Evolutionary conservation across 2,888 invertebrate genomes (phyloP).

Genomic region (Andrena dorsata): DNA sequence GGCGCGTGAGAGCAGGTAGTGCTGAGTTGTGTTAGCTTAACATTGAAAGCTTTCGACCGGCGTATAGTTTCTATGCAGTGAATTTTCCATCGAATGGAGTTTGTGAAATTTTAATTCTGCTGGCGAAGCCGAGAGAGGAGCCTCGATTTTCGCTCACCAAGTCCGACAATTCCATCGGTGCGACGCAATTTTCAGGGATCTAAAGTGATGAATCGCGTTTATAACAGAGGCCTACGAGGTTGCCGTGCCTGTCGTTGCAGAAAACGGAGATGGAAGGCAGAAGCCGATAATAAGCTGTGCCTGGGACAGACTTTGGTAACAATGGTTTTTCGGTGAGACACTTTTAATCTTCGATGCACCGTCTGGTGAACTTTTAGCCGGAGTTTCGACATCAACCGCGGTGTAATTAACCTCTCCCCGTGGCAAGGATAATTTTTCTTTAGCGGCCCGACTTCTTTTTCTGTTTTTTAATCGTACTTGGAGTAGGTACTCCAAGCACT

Average conservation of each 20-base stretch:
- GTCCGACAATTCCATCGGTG: slow-evolving; percentile 30
- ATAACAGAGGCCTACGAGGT: slow-evolving; percentile 25
- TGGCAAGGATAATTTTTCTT: neutral
- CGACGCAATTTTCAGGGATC: slow-evolving; percentile 56
- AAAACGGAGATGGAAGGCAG: slow-evolving; percentile 34
- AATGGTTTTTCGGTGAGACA: slow-evolving; percentile 56
- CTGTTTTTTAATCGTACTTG: no score
- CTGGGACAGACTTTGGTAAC: slow-evolving; percentile 48
- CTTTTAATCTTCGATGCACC: slow-evolving; percentile 58
- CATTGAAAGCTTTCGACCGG: no score
- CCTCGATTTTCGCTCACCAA: slow-evolving; percentile 22
- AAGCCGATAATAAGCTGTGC: slow-evolving; percentile 56
- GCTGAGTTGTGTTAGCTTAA: no score
- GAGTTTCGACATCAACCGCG: neutral
- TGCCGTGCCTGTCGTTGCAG: slow-evolving; percentile 38
- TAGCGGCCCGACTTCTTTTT: neutral
- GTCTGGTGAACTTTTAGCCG: slow-evolving; percentile 28
- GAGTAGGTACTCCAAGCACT: no score
- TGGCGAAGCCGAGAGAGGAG: neutral
- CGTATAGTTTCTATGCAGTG: neutral
- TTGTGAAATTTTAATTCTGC: slow-evolving; percentile 7
- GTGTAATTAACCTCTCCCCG: slow-evolving; percentile 24
- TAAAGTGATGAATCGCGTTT: slow-evolving; percentile 44
- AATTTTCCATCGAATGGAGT: neutral
- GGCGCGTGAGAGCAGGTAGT: no score